Evolutionary conservation across 2,888 invertebrate species (phyloP).

Genomic region (Euproctis similis): DNA sequence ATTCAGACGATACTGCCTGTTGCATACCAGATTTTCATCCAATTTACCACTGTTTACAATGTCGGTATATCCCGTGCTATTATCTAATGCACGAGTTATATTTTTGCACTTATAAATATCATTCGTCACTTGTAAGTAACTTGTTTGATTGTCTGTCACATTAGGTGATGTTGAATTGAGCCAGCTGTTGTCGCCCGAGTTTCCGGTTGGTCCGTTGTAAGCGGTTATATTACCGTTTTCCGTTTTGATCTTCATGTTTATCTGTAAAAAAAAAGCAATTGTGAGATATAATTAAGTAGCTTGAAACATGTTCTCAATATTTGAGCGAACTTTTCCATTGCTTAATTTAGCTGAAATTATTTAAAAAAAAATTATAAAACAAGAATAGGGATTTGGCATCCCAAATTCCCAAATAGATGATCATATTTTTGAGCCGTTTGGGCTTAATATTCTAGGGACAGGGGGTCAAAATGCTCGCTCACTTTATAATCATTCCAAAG

Average conservation of each 20-base stretch:
- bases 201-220: conserved; percentile 32
- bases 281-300: no score
- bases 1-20: conserved; percentile 54
- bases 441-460: no score
- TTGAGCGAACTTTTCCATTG: no score
- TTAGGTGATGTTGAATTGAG: conserved; percentile 25
- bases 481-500: no score
- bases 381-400: no score
- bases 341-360: no score
- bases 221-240: conserved; percentile 55
- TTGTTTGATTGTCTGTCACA: conserved; percentile 29
- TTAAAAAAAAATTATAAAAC: no score
- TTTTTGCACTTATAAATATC: conserved; percentile 28
- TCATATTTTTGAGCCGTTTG: no score
- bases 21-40: conserved; percentile 41
- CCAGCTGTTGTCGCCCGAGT: conserved; percentile 34
- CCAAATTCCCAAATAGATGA: no score
- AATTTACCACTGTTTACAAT: conserved; percentile 21
- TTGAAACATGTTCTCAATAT: no score
- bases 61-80: conserved; percentile 21
- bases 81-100: conserved; percentile 31
- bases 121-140: conserved; percentile 33
- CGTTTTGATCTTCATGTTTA: conserved; percentile 58
- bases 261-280: conserved; percentile 48
- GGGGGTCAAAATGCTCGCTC: no score